Evolutionary conservation across 1,140 invertebrate species (phyloP).

Genomic region (Ruditapes philippinarum): DNA sequence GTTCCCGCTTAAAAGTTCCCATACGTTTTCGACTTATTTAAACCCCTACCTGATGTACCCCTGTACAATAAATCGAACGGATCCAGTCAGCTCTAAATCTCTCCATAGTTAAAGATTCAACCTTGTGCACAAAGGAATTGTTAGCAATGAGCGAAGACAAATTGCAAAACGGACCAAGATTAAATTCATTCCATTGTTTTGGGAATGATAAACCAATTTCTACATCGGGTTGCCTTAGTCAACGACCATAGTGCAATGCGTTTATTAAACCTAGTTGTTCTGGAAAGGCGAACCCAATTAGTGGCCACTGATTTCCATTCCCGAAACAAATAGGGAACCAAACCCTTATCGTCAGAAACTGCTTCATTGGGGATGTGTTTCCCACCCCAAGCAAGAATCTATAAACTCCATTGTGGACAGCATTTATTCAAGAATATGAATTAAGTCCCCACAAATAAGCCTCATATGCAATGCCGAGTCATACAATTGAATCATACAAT

Average conservation of each 20-base stretch:
- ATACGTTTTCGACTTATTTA: not conserved
- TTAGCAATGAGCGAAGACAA: not conserved
- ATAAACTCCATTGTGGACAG: conserved; percentile 25
- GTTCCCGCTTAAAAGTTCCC: not conserved
- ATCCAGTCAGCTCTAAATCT: not conserved
- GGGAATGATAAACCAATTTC: not conserved
- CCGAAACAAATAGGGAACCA: not conserved
- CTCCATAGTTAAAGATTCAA: not conserved
- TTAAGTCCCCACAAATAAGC: conserved; percentile 1
- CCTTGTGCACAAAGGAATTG: not conserved
- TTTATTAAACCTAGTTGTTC: conserved; percentile 25
- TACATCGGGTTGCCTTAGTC: not conserved
- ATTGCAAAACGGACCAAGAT: not conserved
- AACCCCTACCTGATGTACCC: not conserved
- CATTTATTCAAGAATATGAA: conserved; percentile 18
- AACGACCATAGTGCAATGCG: conserved; percentile 16
- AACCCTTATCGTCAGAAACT: not conserved
- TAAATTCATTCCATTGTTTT: not conserved
- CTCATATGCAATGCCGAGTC: conserved; percentile 30
- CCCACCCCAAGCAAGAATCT: conserved; percentile 26
- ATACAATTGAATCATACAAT: conserved; percentile 41
- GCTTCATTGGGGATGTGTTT: conserved; percentile 49
- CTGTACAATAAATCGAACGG: not conserved
- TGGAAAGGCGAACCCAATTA: not conserved
- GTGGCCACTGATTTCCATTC: not conserved